A percentile compares a stretch with the other conserved stretches of the same genome.
Evolutionary conservation across 2,113 vertebrate species (phyloP).

Genomic region (Sporophila hypoxantha): DNA sequence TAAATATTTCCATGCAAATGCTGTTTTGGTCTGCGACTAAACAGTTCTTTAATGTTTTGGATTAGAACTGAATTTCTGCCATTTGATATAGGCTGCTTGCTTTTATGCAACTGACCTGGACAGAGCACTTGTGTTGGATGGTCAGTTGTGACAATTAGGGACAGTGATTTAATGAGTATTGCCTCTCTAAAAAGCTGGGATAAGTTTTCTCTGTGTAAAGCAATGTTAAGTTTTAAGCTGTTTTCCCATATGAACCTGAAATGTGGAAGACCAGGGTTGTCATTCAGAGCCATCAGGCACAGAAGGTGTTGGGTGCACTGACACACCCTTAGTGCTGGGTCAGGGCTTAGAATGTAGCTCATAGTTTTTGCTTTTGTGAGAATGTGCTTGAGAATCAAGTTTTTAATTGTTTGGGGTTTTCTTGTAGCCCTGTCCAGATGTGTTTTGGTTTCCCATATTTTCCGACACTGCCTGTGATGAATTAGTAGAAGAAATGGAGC

Average conservation of each 20-base stretch:
- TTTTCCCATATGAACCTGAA: neutral
- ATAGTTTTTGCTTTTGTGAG: neutral
- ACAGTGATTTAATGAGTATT: neutral
- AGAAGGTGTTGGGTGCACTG: neutral
- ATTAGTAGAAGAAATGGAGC: constrained; percentile 93
- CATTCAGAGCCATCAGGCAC: neutral
- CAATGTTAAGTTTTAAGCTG: neutral
- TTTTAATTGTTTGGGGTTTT: neutral
- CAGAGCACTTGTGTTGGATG: neutral
- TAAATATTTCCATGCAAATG: neutral
- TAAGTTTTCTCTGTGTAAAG: neutral
- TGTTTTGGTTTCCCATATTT: constrained; percentile 97
- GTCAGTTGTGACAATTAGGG: neutral
- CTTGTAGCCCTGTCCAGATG: constrained; percentile 93
- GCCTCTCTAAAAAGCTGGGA: neutral
- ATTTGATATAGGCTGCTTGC: neutral
- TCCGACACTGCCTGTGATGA: constrained; percentile 89
- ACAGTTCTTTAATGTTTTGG: neutral
- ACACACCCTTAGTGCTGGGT: neutral
- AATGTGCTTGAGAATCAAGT: neutral
- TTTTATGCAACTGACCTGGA: neutral
- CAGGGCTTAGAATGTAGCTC: neutral
- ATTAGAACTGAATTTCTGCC: neutral
- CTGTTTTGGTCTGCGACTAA: neutral
- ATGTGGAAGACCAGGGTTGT: neutral